Conservation (phyloP, 1,140 invertebrate species). For the Drosophila sechellia region DNA sequence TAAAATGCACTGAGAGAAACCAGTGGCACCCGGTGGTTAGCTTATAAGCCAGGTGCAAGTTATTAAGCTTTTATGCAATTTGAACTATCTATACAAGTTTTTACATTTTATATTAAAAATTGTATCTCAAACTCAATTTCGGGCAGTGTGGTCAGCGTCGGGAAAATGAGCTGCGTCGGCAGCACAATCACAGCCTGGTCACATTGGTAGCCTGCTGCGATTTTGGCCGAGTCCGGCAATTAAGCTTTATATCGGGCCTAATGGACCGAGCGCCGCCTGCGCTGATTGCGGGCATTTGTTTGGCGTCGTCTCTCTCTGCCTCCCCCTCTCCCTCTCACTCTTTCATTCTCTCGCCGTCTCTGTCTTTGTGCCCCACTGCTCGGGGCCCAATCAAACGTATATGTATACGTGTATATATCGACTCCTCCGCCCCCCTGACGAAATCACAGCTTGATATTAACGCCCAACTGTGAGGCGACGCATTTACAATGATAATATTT, state of each 20-base stretch:
- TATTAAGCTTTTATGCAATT: neutral
- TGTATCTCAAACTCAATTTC: neutral
- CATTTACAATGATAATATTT: slow-evolving; percentile 84
- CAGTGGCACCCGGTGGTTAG: neutral
- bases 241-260: slow-evolving; percentile 84
- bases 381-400: slow-evolving; percentile 54
- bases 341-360: neutral
- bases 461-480: slow-evolving; percentile 83
- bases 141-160: slow-evolving; percentile 9
- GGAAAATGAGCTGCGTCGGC: slow-evolving; percentile 39
- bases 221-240: slow-evolving; percentile 77
- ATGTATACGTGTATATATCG: slow-evolving; percentile 11
- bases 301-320: slow-evolving; percentile 35
- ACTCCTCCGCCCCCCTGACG: slow-evolving; percentile 20
- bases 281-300: slow-evolving; percentile 84
- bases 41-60: too few species aligned
- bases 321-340: slow-evolving; percentile 1
- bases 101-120: neutral
- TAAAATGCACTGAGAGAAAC: neutral
- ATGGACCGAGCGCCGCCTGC: slow-evolving; percentile 84
- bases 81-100: too few species aligned
- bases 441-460: slow-evolving; percentile 76
- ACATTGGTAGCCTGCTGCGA: slow-evolving; percentile 73
- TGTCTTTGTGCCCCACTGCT: slow-evolving; percentile 9
- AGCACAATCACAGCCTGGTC: slow-evolving; percentile 68